phyloP scores from a whole-genome alignment of 2,113 vertebrate species.

The Mesembrinibis cayennensis region DNA sequence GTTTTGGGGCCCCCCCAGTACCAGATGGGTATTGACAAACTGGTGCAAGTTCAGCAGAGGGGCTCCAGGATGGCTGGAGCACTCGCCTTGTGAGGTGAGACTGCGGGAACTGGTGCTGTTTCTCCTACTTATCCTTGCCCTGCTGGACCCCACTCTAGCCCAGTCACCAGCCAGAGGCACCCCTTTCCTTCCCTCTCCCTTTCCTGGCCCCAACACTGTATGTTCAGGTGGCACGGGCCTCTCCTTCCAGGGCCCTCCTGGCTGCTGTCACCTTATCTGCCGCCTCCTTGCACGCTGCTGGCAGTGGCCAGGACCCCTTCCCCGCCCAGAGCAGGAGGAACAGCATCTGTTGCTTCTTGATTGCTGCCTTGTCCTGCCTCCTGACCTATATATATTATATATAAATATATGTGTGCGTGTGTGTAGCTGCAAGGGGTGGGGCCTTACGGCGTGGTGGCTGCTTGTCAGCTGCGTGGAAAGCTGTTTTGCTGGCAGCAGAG shows the following conservation, averaged over 20 bases:
- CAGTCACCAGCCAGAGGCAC: too few species aligned
- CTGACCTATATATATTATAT: not conserved
- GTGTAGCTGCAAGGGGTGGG: not conserved
- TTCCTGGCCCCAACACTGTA: not conserved
- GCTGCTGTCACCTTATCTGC: not conserved
- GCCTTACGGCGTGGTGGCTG: fast-evolving
- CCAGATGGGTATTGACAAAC: not conserved
- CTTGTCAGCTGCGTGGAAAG: not conserved
- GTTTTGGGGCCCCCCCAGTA: fast-evolving
- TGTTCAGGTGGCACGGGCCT: fast-evolving
- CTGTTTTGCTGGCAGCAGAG: not conserved
- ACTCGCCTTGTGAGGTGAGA: not conserved
- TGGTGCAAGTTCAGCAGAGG: not conserved
- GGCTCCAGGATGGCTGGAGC: not conserved
- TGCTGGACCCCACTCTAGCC: not conserved
- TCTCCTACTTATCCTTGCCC: not conserved
- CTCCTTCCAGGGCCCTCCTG: not conserved
- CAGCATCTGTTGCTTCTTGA: not conserved
- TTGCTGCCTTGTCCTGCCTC: not conserved
- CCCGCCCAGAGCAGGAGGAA: fast-evolving
- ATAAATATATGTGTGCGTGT: fast-evolving
- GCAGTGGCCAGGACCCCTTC: not conserved
- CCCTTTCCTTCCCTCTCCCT: not conserved
- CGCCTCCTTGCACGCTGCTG: not conserved
- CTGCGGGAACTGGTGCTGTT: not conserved